phyloP scores from a whole-genome alignment of 2,797 vertebrate genomes.

The Semotilus atromaculatus region DNA sequence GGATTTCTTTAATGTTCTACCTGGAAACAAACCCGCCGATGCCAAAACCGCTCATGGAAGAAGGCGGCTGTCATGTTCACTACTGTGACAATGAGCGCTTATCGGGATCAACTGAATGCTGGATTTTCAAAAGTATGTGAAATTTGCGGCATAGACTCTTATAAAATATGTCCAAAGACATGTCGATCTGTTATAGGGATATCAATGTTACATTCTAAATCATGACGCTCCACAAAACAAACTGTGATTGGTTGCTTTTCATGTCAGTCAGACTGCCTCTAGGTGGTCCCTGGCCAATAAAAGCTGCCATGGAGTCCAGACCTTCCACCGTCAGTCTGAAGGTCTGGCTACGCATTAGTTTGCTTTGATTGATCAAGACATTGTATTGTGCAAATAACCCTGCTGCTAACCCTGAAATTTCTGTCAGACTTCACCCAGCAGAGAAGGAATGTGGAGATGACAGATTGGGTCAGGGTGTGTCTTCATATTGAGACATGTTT shows the following conservation, averaged over 20 bases:
- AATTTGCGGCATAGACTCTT: not conserved
- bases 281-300: not conserved
- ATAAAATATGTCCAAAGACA: not conserved
- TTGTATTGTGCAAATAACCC: not conserved
- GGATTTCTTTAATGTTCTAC: not conserved
- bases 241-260: not conserved
- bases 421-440: constrained; percentile 18
- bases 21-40: not conserved
- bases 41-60: not conserved
- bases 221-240: not conserved
- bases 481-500: constrained; percentile 30
- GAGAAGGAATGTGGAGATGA: constrained; percentile 53
- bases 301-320: not conserved
- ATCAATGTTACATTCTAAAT: not conserved
- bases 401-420: not conserved
- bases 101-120: too few relatives aligned
- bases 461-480: constrained; percentile 48
- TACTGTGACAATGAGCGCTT: too few relatives aligned
- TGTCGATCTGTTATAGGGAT: not conserved
- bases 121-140: not conserved
- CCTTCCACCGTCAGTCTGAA: not conserved
- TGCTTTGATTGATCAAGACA: not conserved
- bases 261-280: not conserved
- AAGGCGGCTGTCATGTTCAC: not conserved
- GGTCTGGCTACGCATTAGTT: not conserved